Conservation (phyloP, 2,888 invertebrate species). For the Alsophila aescularia region DNA sequence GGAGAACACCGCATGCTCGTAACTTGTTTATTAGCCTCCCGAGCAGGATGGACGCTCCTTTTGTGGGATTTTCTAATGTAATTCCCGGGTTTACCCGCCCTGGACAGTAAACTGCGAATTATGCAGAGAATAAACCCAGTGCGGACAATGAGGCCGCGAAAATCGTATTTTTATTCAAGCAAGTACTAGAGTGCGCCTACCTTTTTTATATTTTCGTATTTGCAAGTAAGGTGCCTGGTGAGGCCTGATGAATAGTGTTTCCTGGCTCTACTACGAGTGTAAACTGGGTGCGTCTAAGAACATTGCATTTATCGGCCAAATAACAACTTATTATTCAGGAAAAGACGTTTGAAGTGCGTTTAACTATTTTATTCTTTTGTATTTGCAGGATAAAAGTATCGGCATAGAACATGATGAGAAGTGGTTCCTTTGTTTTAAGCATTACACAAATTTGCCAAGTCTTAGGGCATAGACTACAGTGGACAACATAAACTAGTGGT, state of each 20-base stretch:
- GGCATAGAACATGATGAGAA: too few relatives aligned
- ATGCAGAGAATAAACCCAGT: slow-evolving; percentile 25
- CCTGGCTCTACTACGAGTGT: background rate
- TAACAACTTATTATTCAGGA: background rate
- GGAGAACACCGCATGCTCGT: slow-evolving; percentile 19
- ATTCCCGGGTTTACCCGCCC: slow-evolving; percentile 24
- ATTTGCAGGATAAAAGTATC: background rate
- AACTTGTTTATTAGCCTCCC: slow-evolving; percentile 26
- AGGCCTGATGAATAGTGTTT: slow-evolving; percentile 12
- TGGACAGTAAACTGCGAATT: slow-evolving; percentile 30
- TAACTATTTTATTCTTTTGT: background rate
- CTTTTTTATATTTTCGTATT: slow-evolving; percentile 8
- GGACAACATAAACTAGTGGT: too few relatives aligned
- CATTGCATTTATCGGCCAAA: too few relatives aligned
- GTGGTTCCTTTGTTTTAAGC: too few relatives aligned
- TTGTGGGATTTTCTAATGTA: slow-evolving; percentile 31
- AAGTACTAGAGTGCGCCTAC: slow-evolving; percentile 5
- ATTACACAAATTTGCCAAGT: too few relatives aligned
- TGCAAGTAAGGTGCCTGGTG: slow-evolving; percentile 1
- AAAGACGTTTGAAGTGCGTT: background rate
- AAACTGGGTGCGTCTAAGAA: too few relatives aligned
- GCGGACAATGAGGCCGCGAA: slow-evolving; percentile 24
- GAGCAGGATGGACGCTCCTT: slow-evolving; percentile 14
- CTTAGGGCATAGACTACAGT: too few relatives aligned
- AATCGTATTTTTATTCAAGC: slow-evolving; percentile 29